Conservation (phyloP, 2,113 vertebrate genomes). For the Aegotheles bennettii region DNA sequence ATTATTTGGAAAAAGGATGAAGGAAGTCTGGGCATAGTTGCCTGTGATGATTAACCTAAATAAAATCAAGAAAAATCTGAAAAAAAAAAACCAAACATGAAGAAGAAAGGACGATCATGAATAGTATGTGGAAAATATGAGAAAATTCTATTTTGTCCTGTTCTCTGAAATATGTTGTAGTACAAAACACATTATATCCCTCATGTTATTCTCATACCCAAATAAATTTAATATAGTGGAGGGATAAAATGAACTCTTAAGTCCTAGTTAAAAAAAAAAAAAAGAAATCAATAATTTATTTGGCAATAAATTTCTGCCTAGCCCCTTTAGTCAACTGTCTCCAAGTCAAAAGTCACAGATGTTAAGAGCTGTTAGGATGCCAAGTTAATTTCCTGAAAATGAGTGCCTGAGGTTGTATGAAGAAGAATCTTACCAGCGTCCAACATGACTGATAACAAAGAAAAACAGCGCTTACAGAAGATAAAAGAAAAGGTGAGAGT, state of each 20-base stretch:
- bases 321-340: conserved; percentile 9
- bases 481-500: not conserved
- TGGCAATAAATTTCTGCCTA: conserved; percentile 19
- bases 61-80: not conserved
- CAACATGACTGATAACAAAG: not conserved
- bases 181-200: not conserved
- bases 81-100: not conserved
- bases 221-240: not conserved
- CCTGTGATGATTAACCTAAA: not conserved
- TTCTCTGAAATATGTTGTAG: not conserved
- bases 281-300: not conserved
- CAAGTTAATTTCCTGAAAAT: conserved; percentile 62
- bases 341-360: conserved; percentile 51
- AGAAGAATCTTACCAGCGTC: not conserved
- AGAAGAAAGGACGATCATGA: not conserved
- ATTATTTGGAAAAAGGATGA: not conserved
- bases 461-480: not conserved
- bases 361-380: conserved; percentile 8
- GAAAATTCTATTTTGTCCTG: not conserved
- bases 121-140: not conserved
- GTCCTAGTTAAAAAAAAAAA: not conserved
- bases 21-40: not conserved
- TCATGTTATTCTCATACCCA: not conserved
- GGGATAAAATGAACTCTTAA: not conserved
- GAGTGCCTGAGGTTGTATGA: conserved; percentile 37